Conservation (phyloP, 2,113 vertebrate species). For the Lagenorhynchus albirostris region DNA sequence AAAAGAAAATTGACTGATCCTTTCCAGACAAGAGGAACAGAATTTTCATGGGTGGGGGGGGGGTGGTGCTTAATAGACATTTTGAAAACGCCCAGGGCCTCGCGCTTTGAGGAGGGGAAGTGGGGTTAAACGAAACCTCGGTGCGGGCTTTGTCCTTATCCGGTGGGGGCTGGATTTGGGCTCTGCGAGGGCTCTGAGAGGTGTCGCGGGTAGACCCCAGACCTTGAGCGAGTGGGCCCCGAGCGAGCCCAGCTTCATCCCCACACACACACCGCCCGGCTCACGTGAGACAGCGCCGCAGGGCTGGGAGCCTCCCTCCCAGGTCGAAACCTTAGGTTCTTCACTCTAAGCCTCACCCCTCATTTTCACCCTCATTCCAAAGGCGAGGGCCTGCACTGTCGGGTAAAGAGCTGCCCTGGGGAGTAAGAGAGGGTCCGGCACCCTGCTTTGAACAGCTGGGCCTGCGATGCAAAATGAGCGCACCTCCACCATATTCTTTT, state of each 20-base stretch:
- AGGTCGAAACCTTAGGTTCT: not conserved
- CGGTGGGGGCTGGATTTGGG: not conserved
- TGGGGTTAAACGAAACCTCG: not conserved
- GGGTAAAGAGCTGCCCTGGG: not conserved
- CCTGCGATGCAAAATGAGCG: constrained; percentile 59
- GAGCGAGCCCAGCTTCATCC: not conserved
- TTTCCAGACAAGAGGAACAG: not conserved
- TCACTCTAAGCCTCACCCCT: not conserved
- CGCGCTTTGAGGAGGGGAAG: not conserved
- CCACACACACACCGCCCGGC: not conserved
- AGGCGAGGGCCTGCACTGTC: not conserved
- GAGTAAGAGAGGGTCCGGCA: not conserved
- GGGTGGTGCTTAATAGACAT: not conserved
- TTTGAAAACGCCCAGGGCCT: not conserved
- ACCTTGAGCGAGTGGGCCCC: not conserved
- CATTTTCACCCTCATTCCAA: constrained; percentile 23
- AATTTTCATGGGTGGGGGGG: not conserved
- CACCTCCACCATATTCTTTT: constrained; percentile 80
- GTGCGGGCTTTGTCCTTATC: not conserved
- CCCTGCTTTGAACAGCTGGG: not conserved
- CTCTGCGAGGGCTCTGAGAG: not conserved
- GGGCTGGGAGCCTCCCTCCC: not conserved
- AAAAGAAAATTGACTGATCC: not conserved
- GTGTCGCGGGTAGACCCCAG: not conserved
- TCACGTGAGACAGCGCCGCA: constrained; percentile 17